Conservation (phyloP, 2,888 invertebrate species). For the Alviniconcha strummeri region DNA sequence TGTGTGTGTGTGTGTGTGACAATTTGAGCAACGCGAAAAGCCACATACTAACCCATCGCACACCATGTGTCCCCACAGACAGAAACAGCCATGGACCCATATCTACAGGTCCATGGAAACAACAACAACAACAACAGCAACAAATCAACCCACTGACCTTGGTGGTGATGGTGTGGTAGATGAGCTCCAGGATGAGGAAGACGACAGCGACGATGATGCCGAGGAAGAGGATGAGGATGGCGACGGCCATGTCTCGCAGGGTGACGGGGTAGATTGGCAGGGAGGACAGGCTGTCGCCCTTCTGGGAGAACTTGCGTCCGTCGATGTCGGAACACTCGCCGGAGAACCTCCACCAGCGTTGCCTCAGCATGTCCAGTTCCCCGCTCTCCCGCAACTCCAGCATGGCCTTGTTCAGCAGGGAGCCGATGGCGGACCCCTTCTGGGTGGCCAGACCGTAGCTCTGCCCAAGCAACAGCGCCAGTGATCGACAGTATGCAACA, state of each 20-base stretch:
- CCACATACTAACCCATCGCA: no score
- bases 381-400: slow-evolving; percentile 33
- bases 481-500: no score
- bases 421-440: slow-evolving; percentile 19
- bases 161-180: slow-evolving; percentile 44
- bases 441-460: slow-evolving; percentile 24
- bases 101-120: no score
- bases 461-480: background rate
- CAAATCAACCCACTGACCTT: slow-evolving; percentile 28
- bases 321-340: slow-evolving; percentile 42
- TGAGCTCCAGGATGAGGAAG: slow-evolving; percentile 43
- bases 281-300: slow-evolving; percentile 36
- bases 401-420: slow-evolving; percentile 36
- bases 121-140: no score
- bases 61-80: no score
- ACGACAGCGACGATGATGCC: slow-evolving; percentile 44
- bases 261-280: slow-evolving; percentile 43
- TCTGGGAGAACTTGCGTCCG: slow-evolving; percentile 38
- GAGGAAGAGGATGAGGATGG: slow-evolving; percentile 44
- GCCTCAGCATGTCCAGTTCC: slow-evolving; percentile 29
- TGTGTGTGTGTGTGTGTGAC: no score
- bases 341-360: slow-evolving; percentile 43
- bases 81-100: no score
- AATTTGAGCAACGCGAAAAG: no score
- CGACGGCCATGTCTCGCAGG: slow-evolving; percentile 46